These are phyloP conservation scores for Rhinogobio ventralis DNA, from an alignment of 2,797 vertebrate genomes.

Conservation along the genomic window DNA sequence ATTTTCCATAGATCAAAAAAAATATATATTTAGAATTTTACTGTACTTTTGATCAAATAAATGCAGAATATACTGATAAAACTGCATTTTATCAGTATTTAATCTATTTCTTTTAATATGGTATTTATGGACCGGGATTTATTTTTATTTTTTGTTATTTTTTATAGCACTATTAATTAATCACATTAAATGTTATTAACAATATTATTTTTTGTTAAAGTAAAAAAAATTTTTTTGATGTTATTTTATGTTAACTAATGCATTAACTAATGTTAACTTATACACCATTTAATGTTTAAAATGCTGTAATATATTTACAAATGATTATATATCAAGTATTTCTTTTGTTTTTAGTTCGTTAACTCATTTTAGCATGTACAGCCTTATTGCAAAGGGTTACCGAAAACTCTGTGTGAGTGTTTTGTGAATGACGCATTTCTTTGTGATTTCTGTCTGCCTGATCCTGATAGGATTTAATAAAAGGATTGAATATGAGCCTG, in stretches of 20 bases:
- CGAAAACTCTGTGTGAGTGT: background rate
- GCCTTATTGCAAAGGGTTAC: background rate
- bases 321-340: background rate
- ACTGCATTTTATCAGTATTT: background rate
- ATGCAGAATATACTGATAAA: too few species aligned
- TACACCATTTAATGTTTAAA: background rate
- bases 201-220: background rate
- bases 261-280: background rate
- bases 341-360: background rate
- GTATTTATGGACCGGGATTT: background rate
- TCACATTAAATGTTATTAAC: background rate
- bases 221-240: background rate
- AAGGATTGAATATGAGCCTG: conserved; percentile 95
- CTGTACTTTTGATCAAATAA: background rate
- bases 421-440: conserved; percentile 47
- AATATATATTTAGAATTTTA: too few species aligned
- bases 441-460: conserved; percentile 50
- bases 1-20: too few species aligned
- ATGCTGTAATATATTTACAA: background rate
- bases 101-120: background rate
- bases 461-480: conserved; percentile 87
- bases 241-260: background rate
- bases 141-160: background rate
- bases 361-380: background rate
- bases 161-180: background rate